These are phyloP conservation scores for Anthonomus grandis DNA, from an alignment of 1,140 invertebrate genomes.

Conservation along the genomic window DNA sequence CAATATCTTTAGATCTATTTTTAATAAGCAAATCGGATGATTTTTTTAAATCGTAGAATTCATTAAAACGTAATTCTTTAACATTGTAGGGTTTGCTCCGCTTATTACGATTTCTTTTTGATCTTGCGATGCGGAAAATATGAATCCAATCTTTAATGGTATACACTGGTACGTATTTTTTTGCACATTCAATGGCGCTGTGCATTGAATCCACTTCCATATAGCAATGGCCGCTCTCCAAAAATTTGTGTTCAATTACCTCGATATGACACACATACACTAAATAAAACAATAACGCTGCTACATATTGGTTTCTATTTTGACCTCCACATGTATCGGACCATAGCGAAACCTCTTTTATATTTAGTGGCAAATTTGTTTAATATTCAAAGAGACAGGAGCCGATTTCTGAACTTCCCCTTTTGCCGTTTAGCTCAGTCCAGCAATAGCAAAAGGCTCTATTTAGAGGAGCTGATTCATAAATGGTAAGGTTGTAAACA, in stretches of 20 bases:
- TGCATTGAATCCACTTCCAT: conserved; percentile 16
- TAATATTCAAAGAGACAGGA: no score
- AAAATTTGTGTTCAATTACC: conserved; percentile 11
- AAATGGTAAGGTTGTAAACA: no score
- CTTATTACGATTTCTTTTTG: conserved; percentile 1
- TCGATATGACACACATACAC: no score
- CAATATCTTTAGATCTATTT: conserved; percentile 9
- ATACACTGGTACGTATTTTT: conserved; percentile 12
- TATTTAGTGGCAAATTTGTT: no score
- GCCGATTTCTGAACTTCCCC: no score
- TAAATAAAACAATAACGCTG: no score
- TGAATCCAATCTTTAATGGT: conserved; percentile 7
- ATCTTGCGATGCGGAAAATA: conserved; percentile 3
- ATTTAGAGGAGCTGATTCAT: no score
- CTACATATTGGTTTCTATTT: no score
- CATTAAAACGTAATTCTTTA: conserved; percentile 7
- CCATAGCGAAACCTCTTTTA: no score
- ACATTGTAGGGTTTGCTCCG: not conserved
- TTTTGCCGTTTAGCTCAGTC: no score
- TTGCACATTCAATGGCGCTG: conserved; percentile 12
- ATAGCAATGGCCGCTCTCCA: conserved; percentile 3
- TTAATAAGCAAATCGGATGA: conserved; percentile 4
- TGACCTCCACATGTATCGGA: no score
- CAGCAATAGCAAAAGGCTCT: no score
- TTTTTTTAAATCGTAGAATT: conserved; percentile 7